These are phyloP conservation scores for Schrankia costaestrigalis DNA, from an alignment of 2,888 invertebrate species.

Conservation along the genomic window DNA sequence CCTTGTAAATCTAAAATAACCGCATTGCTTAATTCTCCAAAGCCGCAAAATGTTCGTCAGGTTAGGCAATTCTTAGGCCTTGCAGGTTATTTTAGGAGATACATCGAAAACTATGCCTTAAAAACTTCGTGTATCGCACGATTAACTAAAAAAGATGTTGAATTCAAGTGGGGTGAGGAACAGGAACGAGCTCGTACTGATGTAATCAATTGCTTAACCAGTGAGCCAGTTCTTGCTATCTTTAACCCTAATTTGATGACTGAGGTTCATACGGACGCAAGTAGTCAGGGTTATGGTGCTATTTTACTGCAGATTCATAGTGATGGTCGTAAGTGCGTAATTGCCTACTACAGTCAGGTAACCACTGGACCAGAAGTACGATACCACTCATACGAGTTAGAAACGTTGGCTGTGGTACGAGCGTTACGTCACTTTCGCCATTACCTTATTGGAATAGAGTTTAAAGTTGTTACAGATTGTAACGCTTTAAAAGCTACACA, in stretches of 20 bases:
- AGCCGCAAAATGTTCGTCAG: background rate
- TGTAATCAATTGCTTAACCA: conserved; percentile 4
- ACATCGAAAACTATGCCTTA: conserved; percentile 11
- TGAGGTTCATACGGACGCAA: conserved; percentile 12
- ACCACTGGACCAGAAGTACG: conserved; percentile 19
- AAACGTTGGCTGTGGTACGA: conserved; percentile 17
- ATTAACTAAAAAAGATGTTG: conserved; percentile 5
- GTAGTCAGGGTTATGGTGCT: conserved; percentile 9
- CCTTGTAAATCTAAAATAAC: background rate
- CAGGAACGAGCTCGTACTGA: conserved; percentile 2
- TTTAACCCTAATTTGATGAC: conserved; percentile 11
- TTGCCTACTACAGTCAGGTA: conserved; percentile 15
- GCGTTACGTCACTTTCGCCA: conserved; percentile 24
- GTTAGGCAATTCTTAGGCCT: conserved; percentile 24
- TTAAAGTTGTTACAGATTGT: conserved; percentile 8
- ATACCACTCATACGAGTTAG: conserved; percentile 14
- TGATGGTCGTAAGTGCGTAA: conserved; percentile 12
- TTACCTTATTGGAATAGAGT: conserved; percentile 17
- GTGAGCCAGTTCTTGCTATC: conserved; percentile 16
- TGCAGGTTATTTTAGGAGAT: conserved; percentile 27
- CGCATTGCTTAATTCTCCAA: background rate
- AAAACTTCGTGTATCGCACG: conserved; percentile 8
- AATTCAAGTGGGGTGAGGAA: conserved; percentile 5
- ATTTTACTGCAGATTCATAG: conserved; percentile 13
- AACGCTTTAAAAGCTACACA: conserved; percentile 11